phyloP scores from a whole-genome alignment of 2,797 vertebrate species.

The Anableps anableps region DNA sequence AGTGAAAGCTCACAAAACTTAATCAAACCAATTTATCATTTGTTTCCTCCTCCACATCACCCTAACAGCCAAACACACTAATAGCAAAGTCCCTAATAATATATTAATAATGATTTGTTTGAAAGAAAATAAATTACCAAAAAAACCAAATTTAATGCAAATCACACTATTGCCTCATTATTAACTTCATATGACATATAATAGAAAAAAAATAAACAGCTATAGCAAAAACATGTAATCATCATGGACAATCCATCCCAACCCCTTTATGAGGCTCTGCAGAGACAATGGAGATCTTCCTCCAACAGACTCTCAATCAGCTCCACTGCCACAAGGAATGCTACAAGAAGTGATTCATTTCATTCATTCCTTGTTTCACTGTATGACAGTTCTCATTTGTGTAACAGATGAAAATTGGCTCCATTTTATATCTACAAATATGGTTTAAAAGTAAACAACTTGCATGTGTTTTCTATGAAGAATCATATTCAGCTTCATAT shows the following conservation, averaged over 20 bases:
- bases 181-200: not conserved
- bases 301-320: not conserved
- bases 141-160: not conserved
- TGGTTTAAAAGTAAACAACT: not conserved
- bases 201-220: not conserved
- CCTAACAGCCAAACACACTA: not conserved
- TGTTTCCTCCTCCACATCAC: not conserved
- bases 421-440: not conserved
- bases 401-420: not conserved
- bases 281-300: not conserved
- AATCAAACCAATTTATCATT: too few species aligned
- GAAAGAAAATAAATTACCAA: not conserved
- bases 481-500: not conserved
- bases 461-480: not conserved
- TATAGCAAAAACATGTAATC: too few species aligned
- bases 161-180: not conserved
- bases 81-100: not conserved
- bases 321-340: not conserved
- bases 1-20: not conserved
- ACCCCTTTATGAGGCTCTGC: not conserved
- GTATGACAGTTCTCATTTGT: not conserved
- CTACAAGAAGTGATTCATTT: not conserved
- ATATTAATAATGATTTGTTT: not conserved
- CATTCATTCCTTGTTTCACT: not conserved
- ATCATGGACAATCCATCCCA: not conserved